These are phyloP conservation scores for Astyanax mexicanus DNA, from an alignment of 2,797 vertebrate species.

Conservation along the genomic window DNA sequence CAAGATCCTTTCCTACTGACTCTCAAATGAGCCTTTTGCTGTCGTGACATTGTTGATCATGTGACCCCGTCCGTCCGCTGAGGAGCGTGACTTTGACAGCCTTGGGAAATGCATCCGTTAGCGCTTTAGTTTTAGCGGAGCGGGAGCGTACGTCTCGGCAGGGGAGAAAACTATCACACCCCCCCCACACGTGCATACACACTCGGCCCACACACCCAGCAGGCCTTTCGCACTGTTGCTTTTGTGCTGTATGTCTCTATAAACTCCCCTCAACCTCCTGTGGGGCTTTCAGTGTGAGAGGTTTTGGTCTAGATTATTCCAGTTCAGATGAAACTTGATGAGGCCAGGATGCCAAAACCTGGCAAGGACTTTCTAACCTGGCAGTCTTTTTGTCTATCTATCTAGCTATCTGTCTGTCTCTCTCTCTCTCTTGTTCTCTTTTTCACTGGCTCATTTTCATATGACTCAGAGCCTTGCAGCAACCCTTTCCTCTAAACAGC, in stretches of 20 bases:
- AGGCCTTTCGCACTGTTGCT: constrained; percentile 6
- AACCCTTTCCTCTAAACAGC: constrained; percentile 45
- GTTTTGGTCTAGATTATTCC: constrained; percentile 46
- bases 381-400: constrained; percentile 41
- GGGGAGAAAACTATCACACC: constrained; percentile 7
- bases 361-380: constrained; percentile 45
- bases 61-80: not conserved
- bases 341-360: constrained; percentile 52
- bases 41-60: constrained; percentile 22
- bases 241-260: constrained; percentile 8
- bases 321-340: constrained; percentile 54
- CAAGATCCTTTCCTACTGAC: constrained; percentile 21
- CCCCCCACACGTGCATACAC: not conserved
- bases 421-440: constrained; percentile 20
- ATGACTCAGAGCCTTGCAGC: constrained; percentile 52
- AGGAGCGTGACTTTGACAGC: not conserved
- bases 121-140: constrained; percentile 7
- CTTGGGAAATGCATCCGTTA: constrained; percentile 7
- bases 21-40: constrained; percentile 16
- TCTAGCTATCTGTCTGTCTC: constrained; percentile 36
- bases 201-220: constrained; percentile 22
- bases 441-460: constrained; percentile 45
- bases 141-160: not conserved
- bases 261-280: constrained; percentile 30
- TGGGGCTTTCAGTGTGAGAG: constrained; percentile 12